Conservation (phyloP, 2,888 invertebrate genomes). For the Lomographa bimaculata region DNA sequence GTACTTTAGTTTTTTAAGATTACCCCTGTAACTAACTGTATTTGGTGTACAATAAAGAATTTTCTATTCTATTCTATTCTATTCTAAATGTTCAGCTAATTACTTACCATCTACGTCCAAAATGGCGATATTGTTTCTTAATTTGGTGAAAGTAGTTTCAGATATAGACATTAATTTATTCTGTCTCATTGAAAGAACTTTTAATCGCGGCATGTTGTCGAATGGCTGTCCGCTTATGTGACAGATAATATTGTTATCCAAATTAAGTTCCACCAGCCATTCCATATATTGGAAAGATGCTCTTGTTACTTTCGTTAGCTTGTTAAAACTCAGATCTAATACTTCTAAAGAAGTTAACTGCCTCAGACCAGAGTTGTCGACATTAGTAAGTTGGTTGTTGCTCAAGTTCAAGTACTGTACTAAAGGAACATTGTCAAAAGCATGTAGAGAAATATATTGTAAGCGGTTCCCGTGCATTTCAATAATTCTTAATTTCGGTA, state of each 20-base stretch:
- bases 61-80: neutral
- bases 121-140: slow-evolving; percentile 91
- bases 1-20: too few relatives aligned
- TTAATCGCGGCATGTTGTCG: slow-evolving; percentile 92
- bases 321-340: slow-evolving; percentile 92
- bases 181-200: slow-evolving; percentile 90
- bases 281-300: slow-evolving; percentile 89
- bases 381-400: slow-evolving; percentile 88
- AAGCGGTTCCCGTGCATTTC: slow-evolving; percentile 92
- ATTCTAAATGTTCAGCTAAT: neutral
- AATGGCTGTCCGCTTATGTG: slow-evolving; percentile 91
- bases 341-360: slow-evolving; percentile 92
- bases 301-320: slow-evolving; percentile 87
- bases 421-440: slow-evolving; percentile 90
- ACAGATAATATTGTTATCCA: slow-evolving; percentile 93
- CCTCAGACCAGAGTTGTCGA: slow-evolving; percentile 90
- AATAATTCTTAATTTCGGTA: slow-evolving; percentile 88
- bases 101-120: slow-evolving; percentile 91
- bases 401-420: slow-evolving; percentile 93
- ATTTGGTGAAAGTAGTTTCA: slow-evolving; percentile 88
- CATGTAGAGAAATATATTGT: slow-evolving; percentile 87
- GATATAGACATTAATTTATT: slow-evolving; percentile 89
- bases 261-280: slow-evolving; percentile 93
- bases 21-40: too few relatives aligned
- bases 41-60: too few relatives aligned